Evolutionary conservation across 2,888 invertebrate genomes (phyloP).

Genomic region (Drosophila siamana): DNA sequence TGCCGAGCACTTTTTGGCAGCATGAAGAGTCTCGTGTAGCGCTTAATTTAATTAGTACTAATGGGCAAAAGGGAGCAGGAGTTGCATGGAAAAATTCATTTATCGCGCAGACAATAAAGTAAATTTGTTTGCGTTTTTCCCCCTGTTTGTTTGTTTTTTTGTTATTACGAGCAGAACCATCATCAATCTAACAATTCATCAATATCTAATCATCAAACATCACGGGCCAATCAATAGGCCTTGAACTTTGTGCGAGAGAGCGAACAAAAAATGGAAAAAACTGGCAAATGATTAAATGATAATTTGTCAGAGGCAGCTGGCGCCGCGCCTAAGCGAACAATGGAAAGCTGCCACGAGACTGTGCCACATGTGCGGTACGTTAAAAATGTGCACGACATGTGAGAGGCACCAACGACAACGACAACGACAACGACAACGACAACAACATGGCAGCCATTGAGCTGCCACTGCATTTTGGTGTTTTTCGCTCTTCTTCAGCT

Average conservation of each 20-base stretch:
- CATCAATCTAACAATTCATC: conserved; percentile 48
- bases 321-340: conserved; percentile 36
- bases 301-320: conserved; percentile 71
- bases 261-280: conserved; percentile 29
- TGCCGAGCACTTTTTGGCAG: conserved; percentile 9
- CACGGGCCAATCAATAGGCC: conserved; percentile 37
- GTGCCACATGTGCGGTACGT: conserved; percentile 33
- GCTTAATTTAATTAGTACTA: conserved; percentile 68
- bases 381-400: conserved; percentile 43
- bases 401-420: background rate
- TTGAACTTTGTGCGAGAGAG: conserved; percentile 45
- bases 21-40: conserved; percentile 16
- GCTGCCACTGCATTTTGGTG: conserved; percentile 33
- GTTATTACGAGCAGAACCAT: too few species aligned
- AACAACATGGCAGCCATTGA: conserved; percentile 25
- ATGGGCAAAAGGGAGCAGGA: background rate
- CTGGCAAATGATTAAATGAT: conserved; percentile 72
- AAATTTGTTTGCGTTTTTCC: conserved; percentile 24
- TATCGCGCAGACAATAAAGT: conserved; percentile 34
- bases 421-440: background rate
- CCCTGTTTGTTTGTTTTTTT: background rate
- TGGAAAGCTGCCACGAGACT: conserved; percentile 26
- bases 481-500: conserved; percentile 4
- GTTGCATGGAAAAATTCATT: conserved; percentile 11
- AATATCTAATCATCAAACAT: conserved; percentile 52